A percentile compares a stretch with the other conserved stretches of the same genome.
Conservation (phyloP, 1,140 invertebrate species). For the Dreissena polymorpha region DNA sequence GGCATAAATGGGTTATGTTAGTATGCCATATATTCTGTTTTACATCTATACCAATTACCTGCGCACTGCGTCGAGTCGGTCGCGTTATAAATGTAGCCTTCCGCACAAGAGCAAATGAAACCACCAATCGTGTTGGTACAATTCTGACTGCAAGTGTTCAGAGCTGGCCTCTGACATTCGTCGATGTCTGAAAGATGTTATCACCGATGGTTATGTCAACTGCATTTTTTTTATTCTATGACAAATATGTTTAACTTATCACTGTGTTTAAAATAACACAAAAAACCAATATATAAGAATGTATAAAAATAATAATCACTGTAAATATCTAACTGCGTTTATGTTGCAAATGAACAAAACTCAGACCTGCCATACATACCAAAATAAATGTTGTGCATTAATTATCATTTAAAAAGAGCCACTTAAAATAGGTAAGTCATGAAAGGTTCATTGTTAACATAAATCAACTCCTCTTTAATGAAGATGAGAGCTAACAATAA, state of each 20-base stretch:
- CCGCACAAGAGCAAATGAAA: conserved; percentile 51
- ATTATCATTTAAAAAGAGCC: background rate
- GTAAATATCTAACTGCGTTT: background rate
- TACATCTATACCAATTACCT: background rate
- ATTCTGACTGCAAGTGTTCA: conserved; percentile 42
- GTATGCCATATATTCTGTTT: too few species aligned
- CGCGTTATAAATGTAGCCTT: conserved; percentile 18
- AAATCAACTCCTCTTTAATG: background rate
- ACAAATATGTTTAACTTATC: too few species aligned
- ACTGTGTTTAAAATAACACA: too few species aligned
- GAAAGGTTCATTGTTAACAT: background rate
- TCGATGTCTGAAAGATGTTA: conserved; percentile 22
- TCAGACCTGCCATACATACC: background rate
- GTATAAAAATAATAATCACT: background rate
- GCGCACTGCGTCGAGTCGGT: background rate
- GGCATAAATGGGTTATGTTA: background rate
- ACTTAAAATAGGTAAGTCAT: background rate
- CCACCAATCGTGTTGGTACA: conserved; percentile 57
- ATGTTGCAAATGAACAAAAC: background rate
- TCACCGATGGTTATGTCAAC: too few species aligned
- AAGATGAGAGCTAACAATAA: background rate
- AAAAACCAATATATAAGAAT: too few species aligned
- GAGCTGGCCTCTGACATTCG: background rate
- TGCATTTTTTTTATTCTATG: too few species aligned
- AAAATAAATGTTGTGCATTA: background rate